Base-by-base conservation (phyloP, 2,888 invertebrate genomes). In the Orgyia antiqua region DNA sequence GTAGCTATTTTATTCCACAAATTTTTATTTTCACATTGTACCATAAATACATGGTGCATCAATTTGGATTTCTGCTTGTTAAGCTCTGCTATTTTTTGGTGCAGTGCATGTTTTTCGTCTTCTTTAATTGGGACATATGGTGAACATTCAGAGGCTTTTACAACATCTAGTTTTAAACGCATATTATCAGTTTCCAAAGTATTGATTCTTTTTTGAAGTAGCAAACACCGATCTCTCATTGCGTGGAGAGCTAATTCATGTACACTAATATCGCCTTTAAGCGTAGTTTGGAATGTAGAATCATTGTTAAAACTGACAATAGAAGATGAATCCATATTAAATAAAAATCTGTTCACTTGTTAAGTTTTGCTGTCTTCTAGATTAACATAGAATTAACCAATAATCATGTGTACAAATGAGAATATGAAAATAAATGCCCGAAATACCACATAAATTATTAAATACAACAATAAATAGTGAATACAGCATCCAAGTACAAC, bases 201-300 rank as follows among this genome's bases (percentile, higher is more conserved):
- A 9, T 89, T 87, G 27, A 95, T 88, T 53, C 93, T 87, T 42
- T 90, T 88, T 66, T 95, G 94, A 24, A 95, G 77, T 33, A 91
- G 88, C 60, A 92, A 89, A 73, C 94, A 95, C 29, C 94, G 87
- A 69, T 95, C 94, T 66, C 93, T 90, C 89, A 95, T 91, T 7
- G 94, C 94, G 66, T 93, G 91, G 37, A 94, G 84, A 2, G 94
- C 94, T 35, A 94, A 87, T 74, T 92, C 90, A 36, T 93, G 79
- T 2, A 92, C 92, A 68, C 89, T 88, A 24, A 89, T 82, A 41
- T 84, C 86, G 4, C 62, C 68, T 64, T 86, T 86, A 20, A 78
- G 36, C 7, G 82, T 82, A n/a, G 67, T 64, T 59, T 84, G 82
- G 28, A 76, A 74, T 30, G 82, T 76, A 9, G 80, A 70, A 51